Evolutionary conservation across 2,888 invertebrate species (phyloP).

Genomic region (Siphonodentalium dalli): DNA sequence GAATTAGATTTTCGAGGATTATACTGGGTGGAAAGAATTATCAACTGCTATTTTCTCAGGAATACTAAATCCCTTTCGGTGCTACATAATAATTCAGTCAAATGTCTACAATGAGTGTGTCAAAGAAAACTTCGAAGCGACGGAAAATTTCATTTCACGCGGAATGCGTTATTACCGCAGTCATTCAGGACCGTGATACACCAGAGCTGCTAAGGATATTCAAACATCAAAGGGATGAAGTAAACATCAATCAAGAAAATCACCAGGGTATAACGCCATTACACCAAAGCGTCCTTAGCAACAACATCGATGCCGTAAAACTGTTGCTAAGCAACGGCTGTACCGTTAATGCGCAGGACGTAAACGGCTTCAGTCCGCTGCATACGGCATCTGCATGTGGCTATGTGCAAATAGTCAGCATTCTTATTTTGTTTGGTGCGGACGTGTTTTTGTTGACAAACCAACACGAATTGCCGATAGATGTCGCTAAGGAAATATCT

Average conservation of each 20-base stretch:
- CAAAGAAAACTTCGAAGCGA: too few species aligned
- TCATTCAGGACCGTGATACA: constrained; percentile 55
- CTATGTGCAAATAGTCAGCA: constrained; percentile 47
- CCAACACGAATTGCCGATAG: constrained; percentile 48
- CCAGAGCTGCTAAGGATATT: constrained; percentile 45
- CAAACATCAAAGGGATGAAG: constrained; percentile 25
- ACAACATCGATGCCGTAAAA: constrained; percentile 56
- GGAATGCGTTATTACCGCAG: constrained; percentile 52
- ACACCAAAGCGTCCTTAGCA: constrained; percentile 53
- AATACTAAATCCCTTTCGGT: too few species aligned
- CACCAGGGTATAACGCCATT: constrained; percentile 55
- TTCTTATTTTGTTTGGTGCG: constrained; percentile 50
- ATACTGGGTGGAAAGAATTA: too few species aligned
- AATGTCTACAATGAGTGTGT: too few species aligned
- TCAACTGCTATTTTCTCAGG: too few species aligned
- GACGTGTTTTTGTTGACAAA: constrained; percentile 47
- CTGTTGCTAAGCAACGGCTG: constrained; percentile 47
- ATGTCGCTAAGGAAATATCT: constrained; percentile 49
- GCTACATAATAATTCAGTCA: too few species aligned
- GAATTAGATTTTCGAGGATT: too few species aligned
- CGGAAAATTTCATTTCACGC: constrained; percentile 53
- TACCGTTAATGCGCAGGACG: constrained; percentile 48
- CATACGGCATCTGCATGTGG: constrained; percentile 58
- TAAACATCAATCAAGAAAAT: constrained; percentile 49
- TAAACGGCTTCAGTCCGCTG: constrained; percentile 51